A percentile compares a stretch with the other conserved stretches of the same genome.
phyloP scores from a whole-genome alignment of 1,140 invertebrate species.

The Lordiphosa stackelbergi region DNA sequence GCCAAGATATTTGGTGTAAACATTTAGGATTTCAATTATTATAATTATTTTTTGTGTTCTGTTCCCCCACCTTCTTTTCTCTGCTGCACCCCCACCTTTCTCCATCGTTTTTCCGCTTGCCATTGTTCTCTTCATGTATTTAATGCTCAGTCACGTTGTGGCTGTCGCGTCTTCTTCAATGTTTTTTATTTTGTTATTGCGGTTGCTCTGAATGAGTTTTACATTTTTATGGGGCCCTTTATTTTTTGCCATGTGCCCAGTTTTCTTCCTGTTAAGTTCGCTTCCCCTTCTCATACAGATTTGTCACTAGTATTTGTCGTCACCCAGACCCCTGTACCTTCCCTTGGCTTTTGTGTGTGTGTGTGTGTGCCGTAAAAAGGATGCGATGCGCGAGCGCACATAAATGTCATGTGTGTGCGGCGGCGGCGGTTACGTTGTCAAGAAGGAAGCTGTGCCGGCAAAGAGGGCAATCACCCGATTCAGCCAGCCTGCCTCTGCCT shows the following conservation, averaged over 20 bases:
- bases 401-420: constrained; percentile 43
- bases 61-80: too few species aligned
- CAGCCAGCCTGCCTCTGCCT: constrained; percentile 7
- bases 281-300: constrained; percentile 39
- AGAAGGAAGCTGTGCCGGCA: constrained; percentile 51
- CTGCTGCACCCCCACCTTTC: background rate
- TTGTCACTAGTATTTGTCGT: constrained; percentile 72
- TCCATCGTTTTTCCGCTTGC: background rate
- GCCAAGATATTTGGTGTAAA: too few species aligned
- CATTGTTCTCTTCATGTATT: constrained; percentile 56
- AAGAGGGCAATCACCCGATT: constrained; percentile 70
- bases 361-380: constrained; percentile 61
- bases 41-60: background rate
- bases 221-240: constrained; percentile 62
- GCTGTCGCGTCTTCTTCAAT: constrained; percentile 42
- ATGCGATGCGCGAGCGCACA: constrained; percentile 67
- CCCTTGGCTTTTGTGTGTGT: constrained; percentile 13
- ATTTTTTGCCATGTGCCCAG: constrained; percentile 10
- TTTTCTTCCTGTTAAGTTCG: constrained; percentile 14
- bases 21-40: background rate
- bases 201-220: constrained; percentile 62
- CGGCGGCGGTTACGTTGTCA: constrained; percentile 44
- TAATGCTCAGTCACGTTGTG: constrained; percentile 69
- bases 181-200: constrained; percentile 25
- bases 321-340: constrained; percentile 27